Conservation (phyloP, 2,888 invertebrate genomes). For the Eustalomyia histrio region DNA sequence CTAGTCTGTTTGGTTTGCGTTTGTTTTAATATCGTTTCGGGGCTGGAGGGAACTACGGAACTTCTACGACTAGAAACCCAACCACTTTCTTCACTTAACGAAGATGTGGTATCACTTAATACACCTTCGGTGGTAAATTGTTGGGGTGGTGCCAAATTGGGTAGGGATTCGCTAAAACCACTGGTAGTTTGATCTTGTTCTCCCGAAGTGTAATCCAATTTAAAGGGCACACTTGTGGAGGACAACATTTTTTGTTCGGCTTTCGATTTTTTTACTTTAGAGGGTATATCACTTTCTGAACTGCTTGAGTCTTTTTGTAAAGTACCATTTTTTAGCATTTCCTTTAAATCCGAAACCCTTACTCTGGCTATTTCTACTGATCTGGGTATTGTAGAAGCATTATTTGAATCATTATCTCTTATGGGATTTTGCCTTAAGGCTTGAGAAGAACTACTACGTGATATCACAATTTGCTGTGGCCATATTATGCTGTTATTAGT, state of each 20-base stretch:
- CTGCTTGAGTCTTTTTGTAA: slow-evolving; percentile 77
- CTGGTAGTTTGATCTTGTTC: slow-evolving; percentile 74
- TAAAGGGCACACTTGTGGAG: slow-evolving; percentile 85
- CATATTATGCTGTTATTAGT: slow-evolving; percentile 10
- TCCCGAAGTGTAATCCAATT: slow-evolving; percentile 81
- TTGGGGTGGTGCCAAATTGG: slow-evolving; percentile 85
- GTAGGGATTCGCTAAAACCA: slow-evolving; percentile 86
- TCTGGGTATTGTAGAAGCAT: slow-evolving; percentile 73
- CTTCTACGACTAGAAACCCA: slow-evolving; percentile 91
- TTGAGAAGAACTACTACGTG: slow-evolving; percentile 83
- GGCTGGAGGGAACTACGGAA: slow-evolving; percentile 83
- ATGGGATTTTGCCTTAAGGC: slow-evolving; percentile 78
- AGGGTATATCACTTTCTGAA: slow-evolving; percentile 82
- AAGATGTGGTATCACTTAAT: slow-evolving; percentile 82
- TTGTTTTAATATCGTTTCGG: slow-evolving; percentile 79
- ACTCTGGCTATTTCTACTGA: slow-evolving; percentile 79
- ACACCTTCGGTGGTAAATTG: slow-evolving; percentile 82
- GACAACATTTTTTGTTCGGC: slow-evolving; percentile 76
- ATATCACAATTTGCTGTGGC: slow-evolving; percentile 80
- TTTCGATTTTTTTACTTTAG: slow-evolving; percentile 80
- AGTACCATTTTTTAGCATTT: slow-evolving; percentile 77
- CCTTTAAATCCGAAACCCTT: slow-evolving; percentile 78
- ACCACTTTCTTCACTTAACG: slow-evolving; percentile 90
- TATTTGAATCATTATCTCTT: slow-evolving; percentile 46
- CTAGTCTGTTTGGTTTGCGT: slow-evolving; percentile 59